Conservation (phyloP, 2,797 vertebrate genomes). For the Coregonus ussuriensis region DNA sequence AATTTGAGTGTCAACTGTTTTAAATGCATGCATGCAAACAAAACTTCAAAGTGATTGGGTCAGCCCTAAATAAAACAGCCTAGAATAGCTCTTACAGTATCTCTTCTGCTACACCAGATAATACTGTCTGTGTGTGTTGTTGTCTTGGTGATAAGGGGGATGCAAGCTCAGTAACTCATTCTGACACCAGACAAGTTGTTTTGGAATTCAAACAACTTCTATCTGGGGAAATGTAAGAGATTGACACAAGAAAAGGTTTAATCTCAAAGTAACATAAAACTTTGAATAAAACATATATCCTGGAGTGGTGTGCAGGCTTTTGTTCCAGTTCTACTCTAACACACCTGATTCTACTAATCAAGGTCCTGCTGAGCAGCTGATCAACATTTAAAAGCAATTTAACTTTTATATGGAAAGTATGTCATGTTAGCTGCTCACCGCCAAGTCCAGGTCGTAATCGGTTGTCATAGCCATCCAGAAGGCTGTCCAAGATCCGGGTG, state of each 20-base stretch:
- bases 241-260: too few species aligned
- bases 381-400: background rate
- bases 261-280: too few species aligned
- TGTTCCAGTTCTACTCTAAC: background rate
- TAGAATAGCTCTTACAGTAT: background rate
- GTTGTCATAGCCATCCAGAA: slow-evolving; percentile 93
- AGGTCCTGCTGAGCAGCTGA: background rate
- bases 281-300: background rate
- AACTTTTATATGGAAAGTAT: background rate
- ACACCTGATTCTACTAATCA: background rate
- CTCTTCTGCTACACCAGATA: background rate
- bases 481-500: slow-evolving; percentile 88
- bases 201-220: background rate
- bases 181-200: background rate
- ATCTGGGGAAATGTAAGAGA: background rate
- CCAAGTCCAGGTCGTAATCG: slow-evolving; percentile 90
- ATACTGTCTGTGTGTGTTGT: background rate
- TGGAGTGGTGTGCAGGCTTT: background rate
- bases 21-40: background rate
- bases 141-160: background rate
- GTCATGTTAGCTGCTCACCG: slow-evolving; percentile 70
- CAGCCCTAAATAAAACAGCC: background rate
- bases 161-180: background rate
- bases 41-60: background rate
- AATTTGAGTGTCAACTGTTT: background rate